Evolutionary conservation across 2,888 invertebrate species (phyloP).

Genomic region (Phyllotreta cruciferae): DNA sequence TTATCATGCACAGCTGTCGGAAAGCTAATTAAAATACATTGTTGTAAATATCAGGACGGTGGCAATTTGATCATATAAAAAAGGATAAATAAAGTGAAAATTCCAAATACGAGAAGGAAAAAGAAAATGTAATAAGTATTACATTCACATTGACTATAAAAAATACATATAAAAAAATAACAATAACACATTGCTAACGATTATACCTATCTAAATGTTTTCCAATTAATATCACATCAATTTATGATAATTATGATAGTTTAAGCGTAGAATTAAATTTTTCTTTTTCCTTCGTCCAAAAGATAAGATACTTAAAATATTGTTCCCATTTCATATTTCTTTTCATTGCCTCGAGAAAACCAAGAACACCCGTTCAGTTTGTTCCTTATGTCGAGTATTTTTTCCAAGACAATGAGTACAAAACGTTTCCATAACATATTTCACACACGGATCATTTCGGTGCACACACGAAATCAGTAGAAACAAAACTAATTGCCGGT

Average conservation of each 20-base stretch:
- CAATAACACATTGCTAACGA: constrained; percentile 22
- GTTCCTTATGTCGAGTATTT: background rate
- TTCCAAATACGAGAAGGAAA: constrained; percentile 17
- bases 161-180: constrained; percentile 13
- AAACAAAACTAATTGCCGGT: constrained; percentile 4
- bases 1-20: constrained; percentile 53
- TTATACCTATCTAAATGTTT: constrained; percentile 20
- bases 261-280: constrained; percentile 16
- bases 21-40: constrained; percentile 48
- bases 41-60: constrained; percentile 57
- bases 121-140: constrained; percentile 19
- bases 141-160: constrained; percentile 17
- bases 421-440: constrained; percentile 19
- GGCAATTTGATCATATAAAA: constrained; percentile 50
- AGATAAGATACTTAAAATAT: constrained; percentile 22
- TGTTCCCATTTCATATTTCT: constrained; percentile 30
- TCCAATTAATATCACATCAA: constrained; percentile 19
- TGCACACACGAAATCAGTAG: constrained; percentile 17
- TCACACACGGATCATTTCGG: constrained; percentile 22
- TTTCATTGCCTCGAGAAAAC: constrained; percentile 27
- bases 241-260: constrained; percentile 11
- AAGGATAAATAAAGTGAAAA: constrained; percentile 40
- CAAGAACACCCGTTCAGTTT: background rate
- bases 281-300: constrained; percentile 20
- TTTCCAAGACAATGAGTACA: constrained; percentile 27